Evolutionary conservation across 1,140 invertebrate genomes (phyloP).

Genomic region (Paramacrobiotus metropolitanus): DNA sequence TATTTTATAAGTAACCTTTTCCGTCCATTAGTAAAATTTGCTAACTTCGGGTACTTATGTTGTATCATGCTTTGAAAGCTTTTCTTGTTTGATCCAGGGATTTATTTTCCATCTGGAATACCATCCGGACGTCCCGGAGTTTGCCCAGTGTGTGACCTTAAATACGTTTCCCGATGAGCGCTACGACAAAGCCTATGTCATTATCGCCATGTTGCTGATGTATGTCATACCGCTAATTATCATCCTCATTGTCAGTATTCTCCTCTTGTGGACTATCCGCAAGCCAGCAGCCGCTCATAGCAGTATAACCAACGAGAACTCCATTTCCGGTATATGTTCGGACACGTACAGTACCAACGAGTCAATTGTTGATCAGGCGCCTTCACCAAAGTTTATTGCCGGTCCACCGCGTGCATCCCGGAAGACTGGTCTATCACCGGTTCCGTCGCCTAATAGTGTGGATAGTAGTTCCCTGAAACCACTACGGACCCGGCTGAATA

Average conservation of each 20-base stretch:
- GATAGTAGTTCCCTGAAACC: neutral
- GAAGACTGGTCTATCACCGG: too few species aligned
- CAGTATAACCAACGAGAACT: neutral
- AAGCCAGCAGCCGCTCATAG: neutral
- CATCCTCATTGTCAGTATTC: conserved; percentile 60
- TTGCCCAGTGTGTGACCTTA: conserved; percentile 52
- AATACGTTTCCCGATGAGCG: conserved; percentile 34
- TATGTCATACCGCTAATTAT: conserved; percentile 55
- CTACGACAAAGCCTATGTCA: conserved; percentile 44
- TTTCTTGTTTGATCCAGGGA: too few species aligned
- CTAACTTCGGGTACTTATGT: too few species aligned
- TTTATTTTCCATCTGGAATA: conserved; percentile 42
- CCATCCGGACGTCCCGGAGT: conserved; percentile 38
- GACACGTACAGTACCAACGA: too few species aligned
- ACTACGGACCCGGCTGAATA: neutral
- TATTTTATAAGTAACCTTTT: too few species aligned
- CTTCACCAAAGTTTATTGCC: too few species aligned
- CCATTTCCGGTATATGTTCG: neutral
- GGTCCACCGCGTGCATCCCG: too few species aligned
- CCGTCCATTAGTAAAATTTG: too few species aligned
- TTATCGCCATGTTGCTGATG: conserved; percentile 50
- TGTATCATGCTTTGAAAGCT: too few species aligned
- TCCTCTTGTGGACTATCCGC: conserved; percentile 36
- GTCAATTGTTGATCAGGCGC: too few species aligned
- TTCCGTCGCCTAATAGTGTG: too few species aligned